Conservation (phyloP, 2,113 vertebrate genomes). For the Cinclus cinclus region DNA sequence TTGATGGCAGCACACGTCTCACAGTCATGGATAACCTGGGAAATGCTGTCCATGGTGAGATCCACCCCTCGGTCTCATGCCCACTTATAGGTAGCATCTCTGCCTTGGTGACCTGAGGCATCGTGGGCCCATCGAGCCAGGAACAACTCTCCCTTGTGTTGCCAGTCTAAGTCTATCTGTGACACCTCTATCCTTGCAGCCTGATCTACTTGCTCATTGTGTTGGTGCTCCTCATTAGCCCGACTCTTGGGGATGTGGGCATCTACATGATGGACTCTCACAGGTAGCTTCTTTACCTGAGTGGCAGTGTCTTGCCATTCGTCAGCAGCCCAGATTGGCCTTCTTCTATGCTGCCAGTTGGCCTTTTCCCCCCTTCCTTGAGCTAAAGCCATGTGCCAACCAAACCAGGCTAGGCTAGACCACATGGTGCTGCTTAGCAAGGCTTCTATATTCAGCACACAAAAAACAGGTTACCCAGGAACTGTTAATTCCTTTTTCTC, state of each 20-base stretch:
- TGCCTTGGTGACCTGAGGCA: not conserved
- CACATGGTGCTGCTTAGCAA: rapidly evolving
- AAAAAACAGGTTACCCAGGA: not conserved
- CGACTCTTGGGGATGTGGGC: rapidly evolving
- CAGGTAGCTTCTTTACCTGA: rapidly evolving
- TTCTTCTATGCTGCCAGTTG: not conserved
- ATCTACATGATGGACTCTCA: rapidly evolving
- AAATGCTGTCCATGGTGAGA: not conserved
- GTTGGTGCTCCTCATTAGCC: rapidly evolving
- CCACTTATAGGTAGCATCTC: not conserved
- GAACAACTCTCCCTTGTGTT: not conserved
- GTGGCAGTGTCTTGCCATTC: not conserved
- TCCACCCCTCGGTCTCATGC: rapidly evolving
- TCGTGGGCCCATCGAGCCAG: not conserved
- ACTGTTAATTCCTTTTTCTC: not conserved
- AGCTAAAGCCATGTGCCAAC: not conserved
- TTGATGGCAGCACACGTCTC: rapidly evolving
- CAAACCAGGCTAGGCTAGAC: not conserved
- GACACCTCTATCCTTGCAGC: too few species aligned
- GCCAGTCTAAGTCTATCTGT: rapidly evolving
- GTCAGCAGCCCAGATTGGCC: not conserved
- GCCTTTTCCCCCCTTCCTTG: not conserved
- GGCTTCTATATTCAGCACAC: not conserved
- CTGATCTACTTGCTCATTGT: rapidly evolving
- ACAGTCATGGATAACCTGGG: not conserved